phyloP scores from a whole-genome alignment of 2,113 vertebrate species.

The Hippocampus comes region DNA sequence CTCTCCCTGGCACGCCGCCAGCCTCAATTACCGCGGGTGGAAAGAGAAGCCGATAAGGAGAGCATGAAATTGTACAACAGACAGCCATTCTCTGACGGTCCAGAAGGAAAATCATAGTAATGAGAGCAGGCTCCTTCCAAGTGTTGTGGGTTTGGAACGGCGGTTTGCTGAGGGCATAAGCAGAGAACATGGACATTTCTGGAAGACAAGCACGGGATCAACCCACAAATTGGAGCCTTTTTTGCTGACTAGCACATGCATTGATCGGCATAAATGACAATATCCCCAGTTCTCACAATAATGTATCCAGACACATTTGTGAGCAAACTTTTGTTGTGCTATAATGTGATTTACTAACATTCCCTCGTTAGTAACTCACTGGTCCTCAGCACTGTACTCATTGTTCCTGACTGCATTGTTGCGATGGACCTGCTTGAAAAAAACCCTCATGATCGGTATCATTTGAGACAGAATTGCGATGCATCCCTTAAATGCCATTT shows the following conservation, averaged over 20 bases:
- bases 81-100: constrained; percentile 56
- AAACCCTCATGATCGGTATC: background rate
- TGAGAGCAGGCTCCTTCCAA: constrained; percentile 54
- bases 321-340: background rate
- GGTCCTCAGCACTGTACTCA: background rate
- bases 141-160: constrained; percentile 50
- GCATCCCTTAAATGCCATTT: background rate
- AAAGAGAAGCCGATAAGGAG: constrained; percentile 74
- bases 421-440: background rate
- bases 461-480: background rate
- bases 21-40: constrained; percentile 68
- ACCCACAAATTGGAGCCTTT: constrained; percentile 1
- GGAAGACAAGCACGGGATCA: constrained; percentile 35
- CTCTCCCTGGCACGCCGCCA: constrained; percentile 68
- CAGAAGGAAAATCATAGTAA: constrained; percentile 65
- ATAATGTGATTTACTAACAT: background rate
- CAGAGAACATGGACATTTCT: constrained; percentile 52
- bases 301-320: background rate
- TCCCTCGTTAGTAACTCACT: background rate
- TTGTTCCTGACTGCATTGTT: background rate
- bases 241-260: background rate
- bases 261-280: background rate
- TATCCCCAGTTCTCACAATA: background rate
- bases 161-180: constrained; percentile 44
- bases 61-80: constrained; percentile 54